A percentile compares a stretch with the other conserved stretches of the same genome.
phyloP scores from a whole-genome alignment of 2,888 invertebrate genomes.

The Rhogogaster chlorosoma region DNA sequence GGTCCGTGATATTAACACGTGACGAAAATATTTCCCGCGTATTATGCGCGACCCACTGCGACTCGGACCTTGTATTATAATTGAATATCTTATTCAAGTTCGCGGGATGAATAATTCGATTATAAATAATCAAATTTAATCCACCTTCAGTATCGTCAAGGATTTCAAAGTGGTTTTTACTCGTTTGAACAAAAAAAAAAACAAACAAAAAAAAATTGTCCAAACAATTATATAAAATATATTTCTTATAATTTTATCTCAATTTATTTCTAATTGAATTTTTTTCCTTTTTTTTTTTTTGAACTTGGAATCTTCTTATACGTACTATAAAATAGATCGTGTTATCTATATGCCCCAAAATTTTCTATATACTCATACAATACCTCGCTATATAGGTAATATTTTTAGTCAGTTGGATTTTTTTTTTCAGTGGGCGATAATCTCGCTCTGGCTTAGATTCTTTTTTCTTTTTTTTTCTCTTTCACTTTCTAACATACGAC shows the following conservation, averaged over 20 bases:
- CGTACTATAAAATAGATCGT: background rate
- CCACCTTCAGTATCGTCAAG: background rate
- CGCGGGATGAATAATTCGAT: background rate
- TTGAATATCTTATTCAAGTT: background rate
- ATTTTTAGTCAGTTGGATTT: background rate
- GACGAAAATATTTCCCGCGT: background rate
- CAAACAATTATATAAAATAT: background rate
- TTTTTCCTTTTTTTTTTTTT: background rate
- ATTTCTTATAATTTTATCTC: background rate
- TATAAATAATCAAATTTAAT: background rate
- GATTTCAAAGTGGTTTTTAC: constrained; percentile 15
- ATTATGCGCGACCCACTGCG: background rate
- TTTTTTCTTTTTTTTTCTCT: too few species aligned
- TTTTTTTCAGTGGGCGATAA: background rate
- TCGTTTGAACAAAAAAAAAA: background rate
- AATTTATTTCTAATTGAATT: background rate
- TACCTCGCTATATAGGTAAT: background rate
- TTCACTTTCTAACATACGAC: background rate
- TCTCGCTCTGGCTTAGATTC: background rate
- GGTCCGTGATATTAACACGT: background rate
- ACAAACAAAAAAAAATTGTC: background rate
- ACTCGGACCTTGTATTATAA: background rate
- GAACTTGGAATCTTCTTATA: background rate
- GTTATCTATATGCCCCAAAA: background rate
- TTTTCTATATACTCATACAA: background rate